These are phyloP conservation scores for Tolypeutes matacus DNA, from an alignment of 2,797 vertebrate genomes.

Conservation along the genomic window DNA sequence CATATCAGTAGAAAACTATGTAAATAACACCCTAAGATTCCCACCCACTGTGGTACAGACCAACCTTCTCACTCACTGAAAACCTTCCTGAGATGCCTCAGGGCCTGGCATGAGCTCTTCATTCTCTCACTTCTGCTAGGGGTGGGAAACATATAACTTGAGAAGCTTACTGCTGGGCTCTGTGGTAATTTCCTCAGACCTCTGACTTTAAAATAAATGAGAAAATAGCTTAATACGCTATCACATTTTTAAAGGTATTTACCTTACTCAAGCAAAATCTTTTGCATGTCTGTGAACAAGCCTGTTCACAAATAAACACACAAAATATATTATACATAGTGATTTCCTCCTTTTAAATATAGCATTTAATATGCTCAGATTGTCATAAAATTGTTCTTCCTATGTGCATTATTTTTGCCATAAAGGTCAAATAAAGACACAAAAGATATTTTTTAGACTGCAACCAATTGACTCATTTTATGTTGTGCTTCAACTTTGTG, in stretches of 20 bases:
- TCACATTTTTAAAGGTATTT: neutral
- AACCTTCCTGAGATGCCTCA: neutral
- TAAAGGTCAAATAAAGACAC: neutral
- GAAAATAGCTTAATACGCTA: neutral
- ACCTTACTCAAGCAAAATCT: neutral
- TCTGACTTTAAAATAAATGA: neutral
- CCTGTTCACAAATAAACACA: neutral
- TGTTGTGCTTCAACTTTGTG: neutral
- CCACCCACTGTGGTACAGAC: neutral
- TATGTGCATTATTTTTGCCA: neutral
- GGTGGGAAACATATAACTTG: neutral
- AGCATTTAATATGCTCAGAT: neutral
- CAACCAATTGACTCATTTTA: neutral
- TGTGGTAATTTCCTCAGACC: neutral
- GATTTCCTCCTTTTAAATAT: conserved; percentile 2
- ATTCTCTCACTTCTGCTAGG: neutral
- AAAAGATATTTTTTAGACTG: conserved; percentile 14
- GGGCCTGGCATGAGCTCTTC: neutral
- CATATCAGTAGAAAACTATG: neutral
- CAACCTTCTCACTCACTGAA: neutral
- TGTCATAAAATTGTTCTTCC: neutral
- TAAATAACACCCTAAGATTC: neutral
- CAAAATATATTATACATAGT: neutral
- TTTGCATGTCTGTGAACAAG: neutral
- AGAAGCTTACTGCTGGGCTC: neutral